These are phyloP conservation scores for Graptemys geographica DNA, from an alignment of 2,797 vertebrate species.

Conservation along the genomic window DNA sequence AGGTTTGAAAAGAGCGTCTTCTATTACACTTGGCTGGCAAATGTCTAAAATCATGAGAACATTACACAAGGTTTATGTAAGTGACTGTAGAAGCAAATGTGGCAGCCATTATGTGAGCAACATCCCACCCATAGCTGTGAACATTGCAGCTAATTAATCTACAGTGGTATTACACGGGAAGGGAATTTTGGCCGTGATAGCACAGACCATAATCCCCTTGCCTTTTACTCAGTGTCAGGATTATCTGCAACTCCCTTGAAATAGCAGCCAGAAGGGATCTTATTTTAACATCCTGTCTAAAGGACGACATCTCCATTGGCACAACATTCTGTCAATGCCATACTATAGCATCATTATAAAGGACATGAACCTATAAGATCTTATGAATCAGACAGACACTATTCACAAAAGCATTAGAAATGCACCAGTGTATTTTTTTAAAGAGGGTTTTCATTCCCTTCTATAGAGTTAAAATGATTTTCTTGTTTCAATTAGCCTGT, in stretches of 20 bases:
- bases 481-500: neutral
- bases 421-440: neutral
- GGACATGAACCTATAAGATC: neutral
- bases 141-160: conserved; percentile 36
- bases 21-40: neutral
- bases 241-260: conserved; percentile 37
- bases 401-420: neutral
- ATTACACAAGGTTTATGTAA: conserved; percentile 17
- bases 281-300: neutral
- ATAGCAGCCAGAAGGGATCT: conserved; percentile 21
- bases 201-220: neutral
- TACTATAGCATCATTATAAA: neutral
- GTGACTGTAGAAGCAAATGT: conserved; percentile 47
- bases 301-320: conserved; percentile 3
- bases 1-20: conserved; percentile 30
- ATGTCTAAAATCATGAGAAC: conserved; percentile 7
- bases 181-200: conserved; percentile 27
- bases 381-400: neutral
- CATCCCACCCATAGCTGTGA: conserved; percentile 38
- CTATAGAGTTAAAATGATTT: neutral
- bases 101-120: conserved; percentile 56
- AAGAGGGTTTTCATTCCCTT: conserved; percentile 1
- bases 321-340: neutral
- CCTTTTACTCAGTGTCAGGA: neutral
- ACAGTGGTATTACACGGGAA: conserved; percentile 23